These are phyloP conservation scores for Brachionus plicatilis DNA, from an alignment of 1,140 invertebrate genomes.

Conservation along the genomic window DNA sequence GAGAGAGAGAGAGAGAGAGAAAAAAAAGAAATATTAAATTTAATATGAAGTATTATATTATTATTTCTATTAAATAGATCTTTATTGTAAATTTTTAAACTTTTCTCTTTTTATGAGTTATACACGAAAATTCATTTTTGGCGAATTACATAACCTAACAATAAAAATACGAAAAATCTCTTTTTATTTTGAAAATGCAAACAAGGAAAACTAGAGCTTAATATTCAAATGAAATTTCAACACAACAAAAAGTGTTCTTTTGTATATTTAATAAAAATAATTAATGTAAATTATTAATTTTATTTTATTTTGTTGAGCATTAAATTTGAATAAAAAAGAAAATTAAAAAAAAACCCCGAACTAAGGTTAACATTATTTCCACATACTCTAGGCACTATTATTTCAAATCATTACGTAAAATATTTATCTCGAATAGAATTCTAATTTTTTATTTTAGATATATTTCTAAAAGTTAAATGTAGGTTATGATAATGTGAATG, in stretches of 20 bases:
- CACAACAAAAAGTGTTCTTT: not conserved
- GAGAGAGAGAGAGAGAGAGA: not conserved
- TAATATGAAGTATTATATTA: conserved; percentile 3
- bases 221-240: conserved; percentile 2
- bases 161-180: not conserved
- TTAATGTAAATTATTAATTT: not conserved
- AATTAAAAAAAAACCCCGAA: not conserved
- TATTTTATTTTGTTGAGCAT: not conserved
- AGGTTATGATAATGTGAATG: not conserved
- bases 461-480: not conserved
- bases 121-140: not conserved
- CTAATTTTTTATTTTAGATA: not conserved
- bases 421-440: conserved; percentile 1
- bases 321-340: not conserved
- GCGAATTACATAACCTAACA: not conserved
- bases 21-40: not conserved
- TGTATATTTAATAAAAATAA: conserved; percentile 5
- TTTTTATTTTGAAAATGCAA: conserved; percentile 3
- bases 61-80: conserved; percentile 2
- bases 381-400: not conserved
- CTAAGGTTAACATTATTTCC: not conserved
- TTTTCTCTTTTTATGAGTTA: not conserved
- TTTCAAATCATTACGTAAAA: not conserved
- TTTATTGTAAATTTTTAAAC: conserved; percentile 3
- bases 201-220: not conserved